Conservation (phyloP, 2,113 vertebrate genomes). For the Corythornis vintsioides region DNA sequence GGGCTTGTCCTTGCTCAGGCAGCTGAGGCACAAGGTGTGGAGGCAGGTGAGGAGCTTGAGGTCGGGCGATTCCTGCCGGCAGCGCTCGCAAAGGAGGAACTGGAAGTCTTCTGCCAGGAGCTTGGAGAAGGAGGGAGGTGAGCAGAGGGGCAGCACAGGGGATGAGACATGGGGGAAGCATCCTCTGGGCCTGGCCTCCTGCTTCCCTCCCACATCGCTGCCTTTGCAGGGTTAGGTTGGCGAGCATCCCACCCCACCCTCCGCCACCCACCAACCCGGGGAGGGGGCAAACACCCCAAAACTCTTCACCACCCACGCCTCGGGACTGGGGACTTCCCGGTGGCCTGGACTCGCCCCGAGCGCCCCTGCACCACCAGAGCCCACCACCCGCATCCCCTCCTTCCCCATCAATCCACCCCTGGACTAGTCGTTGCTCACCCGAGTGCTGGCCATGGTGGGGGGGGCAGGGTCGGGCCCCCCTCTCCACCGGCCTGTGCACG, state of each 20-base stretch:
- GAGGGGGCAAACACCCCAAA: not conserved
- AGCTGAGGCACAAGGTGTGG: conserved; percentile 67
- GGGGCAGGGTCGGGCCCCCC: not conserved
- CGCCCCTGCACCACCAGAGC: too few species aligned
- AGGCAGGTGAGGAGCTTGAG: conserved; percentile 76
- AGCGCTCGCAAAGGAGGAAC: conserved; percentile 66
- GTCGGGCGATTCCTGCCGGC: conserved; percentile 40
- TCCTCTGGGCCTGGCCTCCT: not conserved
- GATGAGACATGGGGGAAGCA: not conserved
- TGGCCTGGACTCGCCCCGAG: not conserved
- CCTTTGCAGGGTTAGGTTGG: not conserved
- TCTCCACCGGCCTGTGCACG: not conserved
- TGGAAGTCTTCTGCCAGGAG: conserved; percentile 4
- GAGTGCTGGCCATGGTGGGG: not conserved
- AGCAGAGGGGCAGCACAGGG: not conserved
- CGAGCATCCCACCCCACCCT: not conserved
- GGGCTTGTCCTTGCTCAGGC: conserved; percentile 13
- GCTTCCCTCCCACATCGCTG: not conserved
- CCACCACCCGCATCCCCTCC: not conserved
- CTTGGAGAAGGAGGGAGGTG: not conserved
- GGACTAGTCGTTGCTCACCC: not conserved
- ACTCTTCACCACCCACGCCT: not conserved
- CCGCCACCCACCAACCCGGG: not conserved
- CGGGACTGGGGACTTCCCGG: not conserved
- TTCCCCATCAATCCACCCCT: not conserved